These are phyloP conservation scores for Champsocephalus gunnari DNA, from an alignment of 2,797 vertebrate genomes.

Conservation along the genomic window DNA sequence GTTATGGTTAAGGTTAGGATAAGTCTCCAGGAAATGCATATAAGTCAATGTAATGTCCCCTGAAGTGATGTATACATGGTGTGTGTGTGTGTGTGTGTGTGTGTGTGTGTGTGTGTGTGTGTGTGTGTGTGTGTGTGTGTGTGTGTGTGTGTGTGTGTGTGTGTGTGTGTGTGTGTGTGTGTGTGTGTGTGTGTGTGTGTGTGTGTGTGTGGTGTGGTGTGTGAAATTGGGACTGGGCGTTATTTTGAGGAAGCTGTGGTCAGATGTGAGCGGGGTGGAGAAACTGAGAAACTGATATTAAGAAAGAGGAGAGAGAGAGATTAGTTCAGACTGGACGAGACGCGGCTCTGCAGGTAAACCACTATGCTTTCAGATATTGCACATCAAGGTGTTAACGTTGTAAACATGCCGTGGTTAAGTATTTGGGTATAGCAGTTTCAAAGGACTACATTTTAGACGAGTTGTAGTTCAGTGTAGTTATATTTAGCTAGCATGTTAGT, in stretches of 20 bases:
- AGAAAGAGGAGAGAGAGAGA: not conserved
- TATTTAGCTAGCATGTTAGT: not conserved
- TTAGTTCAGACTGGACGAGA: not conserved
- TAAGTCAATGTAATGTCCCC: no score
- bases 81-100: no score
- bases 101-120: not conserved
- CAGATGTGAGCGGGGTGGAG: constrained; percentile 11
- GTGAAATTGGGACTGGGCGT: not conserved
- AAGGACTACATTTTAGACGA: not conserved
- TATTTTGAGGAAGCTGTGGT: constrained; percentile 73
- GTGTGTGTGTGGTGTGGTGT: not conserved
- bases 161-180: not conserved
- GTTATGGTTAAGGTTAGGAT: no score
- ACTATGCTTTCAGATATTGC: not conserved
- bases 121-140: no score
- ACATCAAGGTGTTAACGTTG: not conserved
- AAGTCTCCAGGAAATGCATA: no score
- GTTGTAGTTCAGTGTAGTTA: not conserved
- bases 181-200: not conserved
- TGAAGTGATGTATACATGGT: no score
- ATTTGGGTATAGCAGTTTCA: not conserved
- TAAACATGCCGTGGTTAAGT: not conserved
- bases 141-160: not conserved
- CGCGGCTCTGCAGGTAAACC: constrained; percentile 49
- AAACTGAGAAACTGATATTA: not conserved